Percentiles rank a stretch among this genome's conserved stretches.
These are phyloP conservation scores for Palythoa caribaeorum DNA, from an alignment of 92 coral and sea anemone genomes.

Conservation along the genomic window DNA sequence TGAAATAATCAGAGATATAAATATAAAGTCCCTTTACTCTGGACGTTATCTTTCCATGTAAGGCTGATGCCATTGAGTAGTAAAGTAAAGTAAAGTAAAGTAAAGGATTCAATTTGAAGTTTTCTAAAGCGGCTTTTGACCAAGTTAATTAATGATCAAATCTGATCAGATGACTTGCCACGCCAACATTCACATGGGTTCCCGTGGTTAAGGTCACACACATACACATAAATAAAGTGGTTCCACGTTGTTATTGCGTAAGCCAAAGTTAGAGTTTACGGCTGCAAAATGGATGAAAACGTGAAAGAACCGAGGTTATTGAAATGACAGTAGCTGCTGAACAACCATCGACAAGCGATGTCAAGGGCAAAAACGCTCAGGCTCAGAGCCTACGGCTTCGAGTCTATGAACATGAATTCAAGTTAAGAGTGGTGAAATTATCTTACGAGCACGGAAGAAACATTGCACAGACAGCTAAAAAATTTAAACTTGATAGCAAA, in stretches of 20 bases:
- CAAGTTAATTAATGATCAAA: slow-evolving; percentile 2
- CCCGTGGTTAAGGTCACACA: slow-evolving; percentile 14
- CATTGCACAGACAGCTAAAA: slow-evolving; percentile 54
- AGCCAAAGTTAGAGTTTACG: background rate
- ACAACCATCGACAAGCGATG: slow-evolving; percentile 11
- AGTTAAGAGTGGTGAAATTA: slow-evolving; percentile 48
- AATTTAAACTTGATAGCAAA: slow-evolving; percentile 61
- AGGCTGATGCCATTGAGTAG: slow-evolving; percentile 34
- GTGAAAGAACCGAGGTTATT: slow-evolving; percentile 20
- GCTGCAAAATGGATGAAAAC: slow-evolving; percentile 25
- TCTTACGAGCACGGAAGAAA: slow-evolving; percentile 24
- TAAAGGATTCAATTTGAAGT: slow-evolving; percentile 1
- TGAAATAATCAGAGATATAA: slow-evolving; percentile 20
- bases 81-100: background rate
- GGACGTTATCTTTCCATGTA: slow-evolving; percentile 37
- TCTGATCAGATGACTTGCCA: slow-evolving; percentile 25
- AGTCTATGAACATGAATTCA: slow-evolving; percentile 54
- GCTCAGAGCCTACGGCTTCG: slow-evolving; percentile 23
- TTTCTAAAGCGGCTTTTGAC: slow-evolving; percentile 7
- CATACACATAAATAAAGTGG: background rate
- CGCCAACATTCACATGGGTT: slow-evolving; percentile 17
- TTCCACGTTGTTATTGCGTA: background rate
- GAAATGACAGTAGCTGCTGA: slow-evolving; percentile 20
- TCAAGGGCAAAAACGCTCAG: slow-evolving; percentile 7
- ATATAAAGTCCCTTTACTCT: slow-evolving; percentile 48